These are phyloP conservation scores for Hucho hucho DNA, from an alignment of 2,113 vertebrate genomes.

Conservation along the genomic window DNA sequence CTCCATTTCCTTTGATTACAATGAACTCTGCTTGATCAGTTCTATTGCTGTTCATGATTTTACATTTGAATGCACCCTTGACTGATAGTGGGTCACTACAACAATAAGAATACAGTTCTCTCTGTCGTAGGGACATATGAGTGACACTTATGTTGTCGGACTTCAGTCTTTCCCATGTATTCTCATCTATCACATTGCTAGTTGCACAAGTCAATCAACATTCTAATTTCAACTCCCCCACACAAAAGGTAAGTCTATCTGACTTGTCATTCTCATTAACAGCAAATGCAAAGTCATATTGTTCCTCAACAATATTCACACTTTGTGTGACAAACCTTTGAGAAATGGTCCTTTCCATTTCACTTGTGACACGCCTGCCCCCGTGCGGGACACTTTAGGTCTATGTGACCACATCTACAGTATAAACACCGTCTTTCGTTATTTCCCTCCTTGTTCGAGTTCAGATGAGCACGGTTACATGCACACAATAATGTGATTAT, in stretches of 20 bases:
- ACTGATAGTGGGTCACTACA: no score
- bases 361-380: slow-evolving; percentile 22
- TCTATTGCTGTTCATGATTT: neutral
- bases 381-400: slow-evolving; percentile 19
- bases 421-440: slow-evolving; percentile 13
- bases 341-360: slow-evolving; percentile 23
- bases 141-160: slow-evolving; percentile 11
- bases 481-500: no score
- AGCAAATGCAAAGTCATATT: slow-evolving; percentile 21
- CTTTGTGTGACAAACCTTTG: slow-evolving; percentile 14
- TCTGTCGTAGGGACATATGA: slow-evolving; percentile 16
- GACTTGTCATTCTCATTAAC: slow-evolving; percentile 8
- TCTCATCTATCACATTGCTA: slow-evolving; percentile 25
- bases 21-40: slow-evolving; percentile 9
- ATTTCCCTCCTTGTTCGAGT: neutral
- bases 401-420: slow-evolving; percentile 21
- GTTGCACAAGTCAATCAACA: slow-evolving; percentile 25
- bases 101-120: slow-evolving; percentile 10
- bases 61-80: slow-evolving; percentile 30
- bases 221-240: neutral
- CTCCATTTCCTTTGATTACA: slow-evolving; percentile 17
- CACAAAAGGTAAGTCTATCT: slow-evolving; percentile 1
- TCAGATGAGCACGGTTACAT: no score
- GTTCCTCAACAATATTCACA: neutral
- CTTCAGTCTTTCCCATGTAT: slow-evolving; percentile 28